phyloP scores from a whole-genome alignment of 2,113 vertebrate species.

The Maccullochella peelii region DNA sequence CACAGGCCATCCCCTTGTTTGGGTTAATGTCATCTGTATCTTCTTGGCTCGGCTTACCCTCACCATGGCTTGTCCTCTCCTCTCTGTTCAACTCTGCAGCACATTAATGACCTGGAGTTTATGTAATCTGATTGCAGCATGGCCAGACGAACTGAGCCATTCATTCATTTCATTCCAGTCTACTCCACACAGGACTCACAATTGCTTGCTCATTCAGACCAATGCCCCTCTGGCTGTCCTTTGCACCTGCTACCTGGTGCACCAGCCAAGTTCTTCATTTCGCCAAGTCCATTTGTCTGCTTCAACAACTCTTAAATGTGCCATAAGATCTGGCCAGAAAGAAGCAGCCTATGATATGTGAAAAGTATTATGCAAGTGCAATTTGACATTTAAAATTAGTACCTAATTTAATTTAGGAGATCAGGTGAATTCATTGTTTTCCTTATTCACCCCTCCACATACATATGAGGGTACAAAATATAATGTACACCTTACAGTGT shows the following conservation, averaged over 20 bases:
- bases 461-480: background rate
- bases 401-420: constrained; percentile 12
- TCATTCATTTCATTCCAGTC: constrained; percentile 52
- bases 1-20: constrained; percentile 32
- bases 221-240: constrained; percentile 51
- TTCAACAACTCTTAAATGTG: constrained; percentile 56
- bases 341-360: background rate
- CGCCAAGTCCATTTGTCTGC: constrained; percentile 59
- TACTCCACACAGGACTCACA: constrained; percentile 48
- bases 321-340: constrained; percentile 3
- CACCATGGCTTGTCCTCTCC: background rate
- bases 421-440: constrained; percentile 1
- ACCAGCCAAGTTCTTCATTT: constrained; percentile 41
- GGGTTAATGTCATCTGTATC: constrained; percentile 42
- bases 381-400: background rate
- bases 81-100: constrained; percentile 8
- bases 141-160: constrained; percentile 42
- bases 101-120: constrained; percentile 45
- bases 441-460: background rate
- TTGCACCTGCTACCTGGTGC: constrained; percentile 63
- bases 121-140: constrained; percentile 54
- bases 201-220: constrained; percentile 54
- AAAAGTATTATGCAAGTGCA: background rate
- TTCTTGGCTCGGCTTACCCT: constrained; percentile 7
- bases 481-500: background rate